Conservation (phyloP, 2,113 vertebrate genomes). For the Crotalus helleri region DNA sequence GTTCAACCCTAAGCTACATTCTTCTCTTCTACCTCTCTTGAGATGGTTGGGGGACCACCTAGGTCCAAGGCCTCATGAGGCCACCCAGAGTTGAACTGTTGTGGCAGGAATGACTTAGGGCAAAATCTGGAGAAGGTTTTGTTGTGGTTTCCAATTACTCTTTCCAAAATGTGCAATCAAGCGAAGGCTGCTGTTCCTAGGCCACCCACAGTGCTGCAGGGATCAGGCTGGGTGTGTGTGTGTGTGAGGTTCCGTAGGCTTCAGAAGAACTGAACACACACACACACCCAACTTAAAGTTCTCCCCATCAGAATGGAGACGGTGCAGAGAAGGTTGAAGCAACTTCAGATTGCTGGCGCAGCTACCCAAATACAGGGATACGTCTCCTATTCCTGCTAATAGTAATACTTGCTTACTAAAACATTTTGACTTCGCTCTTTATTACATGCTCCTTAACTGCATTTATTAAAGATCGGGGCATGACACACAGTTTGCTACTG, state of each 20-base stretch:
- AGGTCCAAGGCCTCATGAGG: background rate
- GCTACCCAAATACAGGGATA: too few relatives aligned
- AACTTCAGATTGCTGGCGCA: background rate
- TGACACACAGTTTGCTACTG: background rate
- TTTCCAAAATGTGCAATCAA: background rate
- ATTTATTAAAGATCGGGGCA: background rate
- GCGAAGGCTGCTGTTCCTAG: background rate
- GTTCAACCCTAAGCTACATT: background rate
- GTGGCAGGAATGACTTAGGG: background rate
- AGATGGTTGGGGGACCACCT: background rate
- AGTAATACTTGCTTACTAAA: background rate
- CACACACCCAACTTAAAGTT: background rate
- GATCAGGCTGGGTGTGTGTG: too few relatives aligned
- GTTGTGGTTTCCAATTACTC: background rate
- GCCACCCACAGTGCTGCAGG: background rate
- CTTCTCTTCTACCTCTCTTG: background rate
- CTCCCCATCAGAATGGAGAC: background rate
- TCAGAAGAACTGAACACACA: background rate
- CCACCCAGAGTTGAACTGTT: background rate
- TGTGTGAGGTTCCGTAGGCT: fast-evolving
- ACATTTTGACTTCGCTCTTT: background rate
- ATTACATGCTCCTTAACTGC: background rate
- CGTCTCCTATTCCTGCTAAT: background rate
- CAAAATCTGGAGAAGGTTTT: background rate
- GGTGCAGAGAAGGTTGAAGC: too few relatives aligned